Percentiles rank a stretch among this genome's conserved stretches.
phyloP scores from a whole-genome alignment of 2,113 vertebrate genomes.

The Larimichthys crocea region DNA sequence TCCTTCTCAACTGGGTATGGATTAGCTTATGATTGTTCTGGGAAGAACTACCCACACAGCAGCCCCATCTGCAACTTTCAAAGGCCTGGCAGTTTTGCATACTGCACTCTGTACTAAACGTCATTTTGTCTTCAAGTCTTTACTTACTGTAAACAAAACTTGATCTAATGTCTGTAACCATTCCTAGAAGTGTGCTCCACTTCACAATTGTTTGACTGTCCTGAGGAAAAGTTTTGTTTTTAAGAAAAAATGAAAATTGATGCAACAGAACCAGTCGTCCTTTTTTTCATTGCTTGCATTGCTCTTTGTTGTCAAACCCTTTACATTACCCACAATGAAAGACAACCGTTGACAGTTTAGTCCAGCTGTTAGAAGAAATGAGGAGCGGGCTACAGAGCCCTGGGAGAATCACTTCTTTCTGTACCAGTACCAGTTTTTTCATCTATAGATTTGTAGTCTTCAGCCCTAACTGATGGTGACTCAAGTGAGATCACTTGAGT shows the following conservation, averaged over 20 bases:
- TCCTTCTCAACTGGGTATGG: slow-evolving; percentile 20
- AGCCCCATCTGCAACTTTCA: slow-evolving; percentile 14
- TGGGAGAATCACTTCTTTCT: not conserved
- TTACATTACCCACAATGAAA: not conserved
- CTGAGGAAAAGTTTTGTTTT: not conserved
- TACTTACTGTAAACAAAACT: no score
- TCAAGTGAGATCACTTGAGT: not conserved
- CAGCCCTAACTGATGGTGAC: not conserved
- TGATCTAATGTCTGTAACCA: no score
- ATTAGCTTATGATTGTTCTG: slow-evolving; percentile 47
- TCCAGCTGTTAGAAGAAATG: not conserved
- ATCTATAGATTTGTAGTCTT: not conserved
- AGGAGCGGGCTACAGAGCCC: not conserved
- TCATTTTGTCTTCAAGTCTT: not conserved
- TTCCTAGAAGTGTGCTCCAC: no score
- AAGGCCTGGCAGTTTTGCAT: not conserved
- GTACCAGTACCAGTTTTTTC: not conserved
- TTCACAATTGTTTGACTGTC: no score
- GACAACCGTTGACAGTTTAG: not conserved
- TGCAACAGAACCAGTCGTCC: not conserved
- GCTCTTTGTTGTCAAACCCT: no score
- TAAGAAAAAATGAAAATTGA: not conserved
- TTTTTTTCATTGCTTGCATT: no score
- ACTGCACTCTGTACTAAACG: not conserved
- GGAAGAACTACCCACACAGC: slow-evolving; percentile 21